Conservation (phyloP, 1,140 invertebrate genomes). For the Dreissena polymorpha region DNA sequence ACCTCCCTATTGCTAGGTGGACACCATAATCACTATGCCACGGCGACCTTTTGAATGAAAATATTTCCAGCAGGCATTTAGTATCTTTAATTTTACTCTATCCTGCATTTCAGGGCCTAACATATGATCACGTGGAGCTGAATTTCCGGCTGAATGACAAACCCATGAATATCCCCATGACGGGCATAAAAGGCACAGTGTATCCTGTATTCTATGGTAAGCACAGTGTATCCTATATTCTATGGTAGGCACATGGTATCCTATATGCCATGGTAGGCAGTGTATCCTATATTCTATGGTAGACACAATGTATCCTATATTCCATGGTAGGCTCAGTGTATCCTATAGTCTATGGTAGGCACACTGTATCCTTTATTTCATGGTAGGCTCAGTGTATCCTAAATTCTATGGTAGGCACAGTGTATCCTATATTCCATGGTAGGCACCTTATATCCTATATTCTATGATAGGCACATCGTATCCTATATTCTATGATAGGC, state of each 20-base stretch:
- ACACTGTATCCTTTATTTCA: background rate
- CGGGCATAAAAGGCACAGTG: conserved; percentile 93
- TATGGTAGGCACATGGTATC: background rate
- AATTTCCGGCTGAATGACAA: conserved; percentile 98
- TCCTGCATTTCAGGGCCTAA: conserved; percentile 86
- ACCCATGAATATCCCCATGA: conserved; percentile 90
- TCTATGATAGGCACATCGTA: too few species aligned
- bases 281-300: background rate
- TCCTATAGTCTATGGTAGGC: background rate
- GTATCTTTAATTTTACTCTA: background rate
- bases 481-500: too few species aligned
- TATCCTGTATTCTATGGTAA: conserved; percentile 97
- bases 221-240: conserved; percentile 52
- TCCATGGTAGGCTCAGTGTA: background rate
- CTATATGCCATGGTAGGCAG: background rate
- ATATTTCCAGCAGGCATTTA: too few species aligned
- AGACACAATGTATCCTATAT: background rate
- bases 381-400: background rate
- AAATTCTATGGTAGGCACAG: too few species aligned
- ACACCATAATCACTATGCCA: too few species aligned
- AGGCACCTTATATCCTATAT: too few species aligned
- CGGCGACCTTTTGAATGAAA: too few species aligned
- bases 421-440: too few species aligned
- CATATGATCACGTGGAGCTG: conserved; percentile 97
- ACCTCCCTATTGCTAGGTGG: too few species aligned